These are phyloP conservation scores for Catocala fraxini DNA, from an alignment of 2,888 invertebrate species.

Conservation along the genomic window DNA sequence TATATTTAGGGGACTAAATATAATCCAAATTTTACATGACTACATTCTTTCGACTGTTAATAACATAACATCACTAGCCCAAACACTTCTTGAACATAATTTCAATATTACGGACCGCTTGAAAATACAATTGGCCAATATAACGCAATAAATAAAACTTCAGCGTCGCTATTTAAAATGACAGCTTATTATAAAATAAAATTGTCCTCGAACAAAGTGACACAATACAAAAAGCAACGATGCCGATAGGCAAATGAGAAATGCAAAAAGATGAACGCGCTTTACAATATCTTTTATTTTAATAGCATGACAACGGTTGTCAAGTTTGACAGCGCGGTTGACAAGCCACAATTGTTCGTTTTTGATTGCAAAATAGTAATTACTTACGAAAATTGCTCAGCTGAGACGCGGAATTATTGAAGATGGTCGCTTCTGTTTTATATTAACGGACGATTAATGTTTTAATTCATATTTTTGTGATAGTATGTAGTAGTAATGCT, in stretches of 20 bases:
- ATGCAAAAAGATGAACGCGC: slow-evolving; percentile 34
- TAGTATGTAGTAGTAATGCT: background rate
- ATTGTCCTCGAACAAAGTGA: slow-evolving; percentile 10
- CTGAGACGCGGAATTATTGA: slow-evolving; percentile 39
- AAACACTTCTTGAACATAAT: too few relatives aligned
- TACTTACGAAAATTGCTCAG: slow-evolving; percentile 45
- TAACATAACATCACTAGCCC: too few relatives aligned
- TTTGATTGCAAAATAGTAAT: slow-evolving; percentile 46
- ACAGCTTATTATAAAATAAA: slow-evolving; percentile 20
- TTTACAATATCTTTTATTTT: slow-evolving; percentile 30
- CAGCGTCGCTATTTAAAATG: background rate
- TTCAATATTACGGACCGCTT: too few relatives aligned
- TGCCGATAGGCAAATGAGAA: slow-evolving; percentile 24
- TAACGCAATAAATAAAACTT: too few relatives aligned
- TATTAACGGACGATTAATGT: slow-evolving; percentile 22
- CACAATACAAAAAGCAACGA: slow-evolving; percentile 15
- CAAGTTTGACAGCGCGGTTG: slow-evolving; percentile 40
- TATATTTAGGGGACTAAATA: too few relatives aligned
- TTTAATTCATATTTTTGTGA: slow-evolving; percentile 13
- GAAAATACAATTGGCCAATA: too few relatives aligned
- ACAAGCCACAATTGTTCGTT: slow-evolving; percentile 35
- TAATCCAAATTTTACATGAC: too few relatives aligned
- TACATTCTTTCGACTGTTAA: too few relatives aligned
- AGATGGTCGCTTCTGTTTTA: slow-evolving; percentile 20
- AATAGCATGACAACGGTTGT: slow-evolving; percentile 41